A percentile compares a stretch with the other conserved stretches of the same genome.
These are phyloP conservation scores for Mustelus asterias DNA, from an alignment of 2,113 vertebrate genomes.

Conservation along the genomic window DNA sequence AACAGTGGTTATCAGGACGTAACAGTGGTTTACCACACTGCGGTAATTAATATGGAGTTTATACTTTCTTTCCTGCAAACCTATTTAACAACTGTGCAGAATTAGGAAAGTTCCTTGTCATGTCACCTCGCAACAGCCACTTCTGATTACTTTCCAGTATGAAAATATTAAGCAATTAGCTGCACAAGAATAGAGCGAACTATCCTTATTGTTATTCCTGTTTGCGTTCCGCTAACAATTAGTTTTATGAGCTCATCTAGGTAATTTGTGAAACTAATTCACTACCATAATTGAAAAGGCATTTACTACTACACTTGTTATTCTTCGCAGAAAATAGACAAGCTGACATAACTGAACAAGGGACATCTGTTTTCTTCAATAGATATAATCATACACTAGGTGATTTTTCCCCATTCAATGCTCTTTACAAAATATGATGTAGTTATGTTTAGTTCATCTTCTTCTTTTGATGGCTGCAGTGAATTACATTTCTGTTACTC, in stretches of 20 bases:
- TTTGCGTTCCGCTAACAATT: not conserved
- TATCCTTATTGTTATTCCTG: not conserved
- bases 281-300: not conserved
- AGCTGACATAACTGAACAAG: not conserved
- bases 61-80: not conserved
- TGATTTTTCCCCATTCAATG: not conserved
- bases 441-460: not conserved
- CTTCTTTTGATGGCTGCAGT: not conserved
- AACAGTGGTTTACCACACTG: too few relatives aligned
- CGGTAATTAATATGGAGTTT: not conserved
- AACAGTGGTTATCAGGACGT: too few relatives aligned
- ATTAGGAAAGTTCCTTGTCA: not conserved
- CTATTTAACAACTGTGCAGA: not conserved
- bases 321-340: not conserved
- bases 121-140: not conserved
- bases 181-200: not conserved
- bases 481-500: not conserved
- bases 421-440: not conserved
- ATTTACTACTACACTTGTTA: not conserved
- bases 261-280: slow-evolving; percentile 15
- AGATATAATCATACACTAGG: not conserved
- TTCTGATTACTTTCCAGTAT: not conserved
- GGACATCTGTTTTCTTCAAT: not conserved
- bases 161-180: not conserved
- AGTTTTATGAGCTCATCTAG: not conserved